phyloP scores from a whole-genome alignment of 2,113 vertebrate genomes.

The Amblyornis subalaris region DNA sequence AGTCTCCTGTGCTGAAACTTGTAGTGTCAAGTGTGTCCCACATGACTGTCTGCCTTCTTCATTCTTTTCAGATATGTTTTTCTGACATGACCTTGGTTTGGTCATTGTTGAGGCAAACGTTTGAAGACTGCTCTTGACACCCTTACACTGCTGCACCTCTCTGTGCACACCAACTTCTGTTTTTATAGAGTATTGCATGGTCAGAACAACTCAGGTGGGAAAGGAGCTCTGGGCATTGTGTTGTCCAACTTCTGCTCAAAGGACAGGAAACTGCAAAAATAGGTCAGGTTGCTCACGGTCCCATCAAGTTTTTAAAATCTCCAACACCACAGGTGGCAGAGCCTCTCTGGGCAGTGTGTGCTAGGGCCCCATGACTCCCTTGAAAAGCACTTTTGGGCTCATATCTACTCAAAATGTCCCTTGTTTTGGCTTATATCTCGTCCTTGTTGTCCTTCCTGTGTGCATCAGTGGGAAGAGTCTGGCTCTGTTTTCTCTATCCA shows the following conservation, averaged over 20 bases:
- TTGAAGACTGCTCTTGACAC: background rate
- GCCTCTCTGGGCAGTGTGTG: background rate
- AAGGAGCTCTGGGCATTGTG: accelerated
- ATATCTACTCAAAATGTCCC: background rate
- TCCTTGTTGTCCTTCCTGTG: background rate
- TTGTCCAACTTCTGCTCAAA: background rate
- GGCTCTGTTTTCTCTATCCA: background rate
- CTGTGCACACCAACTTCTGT: background rate
- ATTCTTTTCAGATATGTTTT: background rate
- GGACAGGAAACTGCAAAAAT: background rate
- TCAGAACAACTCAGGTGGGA: background rate
- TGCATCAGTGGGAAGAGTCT: background rate
- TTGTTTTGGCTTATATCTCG: background rate
- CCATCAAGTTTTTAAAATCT: background rate
- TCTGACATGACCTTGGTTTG: background rate
- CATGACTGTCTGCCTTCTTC: background rate
- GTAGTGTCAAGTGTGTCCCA: background rate
- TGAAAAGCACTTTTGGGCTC: background rate
- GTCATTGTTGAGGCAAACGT: accelerated
- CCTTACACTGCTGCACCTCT: background rate
- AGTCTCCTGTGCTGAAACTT: background rate
- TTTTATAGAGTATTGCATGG: background rate
- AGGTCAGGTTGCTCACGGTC: background rate
- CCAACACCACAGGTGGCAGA: background rate
- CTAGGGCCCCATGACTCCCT: background rate